Conservation (phyloP, 2,113 vertebrate genomes). For the Lophochroa leadbeateri region DNA sequence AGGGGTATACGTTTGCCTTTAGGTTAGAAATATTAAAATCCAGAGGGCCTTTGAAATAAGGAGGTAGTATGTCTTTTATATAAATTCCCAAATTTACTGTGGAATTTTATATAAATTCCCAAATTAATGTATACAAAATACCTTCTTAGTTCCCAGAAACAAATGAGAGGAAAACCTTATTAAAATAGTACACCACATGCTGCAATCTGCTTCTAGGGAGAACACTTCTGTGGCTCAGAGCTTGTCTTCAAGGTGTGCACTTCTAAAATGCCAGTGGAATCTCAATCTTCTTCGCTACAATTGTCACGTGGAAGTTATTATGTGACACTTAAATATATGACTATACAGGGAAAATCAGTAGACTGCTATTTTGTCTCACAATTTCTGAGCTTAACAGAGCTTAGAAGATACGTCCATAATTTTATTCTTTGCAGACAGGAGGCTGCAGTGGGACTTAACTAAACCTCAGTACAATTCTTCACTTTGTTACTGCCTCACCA, state of each 20-base stretch:
- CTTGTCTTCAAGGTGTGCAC: not conserved
- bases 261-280: fast-evolving
- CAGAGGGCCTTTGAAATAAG: not conserved
- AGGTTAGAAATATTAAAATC: not conserved
- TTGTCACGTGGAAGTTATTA: not conserved
- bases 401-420: not conserved
- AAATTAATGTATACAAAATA: not conserved
- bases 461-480: not conserved
- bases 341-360: not conserved
- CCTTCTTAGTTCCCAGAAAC: not conserved
- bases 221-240: not conserved
- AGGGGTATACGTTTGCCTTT: not conserved
- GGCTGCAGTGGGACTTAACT: not conserved
- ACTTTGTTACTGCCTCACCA: not conserved
- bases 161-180: not conserved
- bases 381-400: not conserved
- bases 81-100: not conserved
- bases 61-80: not conserved
- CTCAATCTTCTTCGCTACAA: not conserved
- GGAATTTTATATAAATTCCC: not conserved
- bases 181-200: not conserved
- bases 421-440: not conserved
- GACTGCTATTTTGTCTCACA: not conserved
- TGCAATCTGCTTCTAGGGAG: not conserved
- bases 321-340: not conserved